Evolutionary conservation across 1,140 invertebrate genomes (phyloP).

Genomic region (Venturia canescens): DNA sequence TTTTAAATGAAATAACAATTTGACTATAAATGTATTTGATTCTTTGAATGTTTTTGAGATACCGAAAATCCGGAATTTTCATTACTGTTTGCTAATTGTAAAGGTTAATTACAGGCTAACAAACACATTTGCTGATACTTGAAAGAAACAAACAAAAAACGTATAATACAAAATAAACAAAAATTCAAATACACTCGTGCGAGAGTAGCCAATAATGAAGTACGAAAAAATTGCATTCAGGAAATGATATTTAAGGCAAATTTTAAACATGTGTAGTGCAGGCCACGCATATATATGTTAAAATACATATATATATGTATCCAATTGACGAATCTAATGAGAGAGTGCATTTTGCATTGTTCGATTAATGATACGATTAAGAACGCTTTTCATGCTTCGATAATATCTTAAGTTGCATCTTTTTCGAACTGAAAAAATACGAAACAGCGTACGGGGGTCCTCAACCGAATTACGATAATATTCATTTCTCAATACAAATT

Average conservation of each 20-base stretch:
- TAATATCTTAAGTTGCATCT: background rate
- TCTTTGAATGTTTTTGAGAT: too few species aligned
- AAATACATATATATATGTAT: constrained; percentile 40
- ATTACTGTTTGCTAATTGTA: too few species aligned
- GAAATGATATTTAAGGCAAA: constrained; percentile 31
- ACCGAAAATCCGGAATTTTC: too few species aligned
- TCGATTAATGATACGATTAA: constrained; percentile 9
- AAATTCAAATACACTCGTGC: background rate
- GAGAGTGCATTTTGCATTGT: constrained; percentile 34
- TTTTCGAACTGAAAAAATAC: background rate
- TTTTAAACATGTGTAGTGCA: constrained; percentile 39
- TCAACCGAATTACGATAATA: background rate
- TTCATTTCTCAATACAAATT: constrained; percentile 4
- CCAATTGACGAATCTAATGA: constrained; percentile 20
- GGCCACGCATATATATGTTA: constrained; percentile 40
- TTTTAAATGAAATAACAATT: too few species aligned
- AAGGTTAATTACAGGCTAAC: too few species aligned
- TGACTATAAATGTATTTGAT: too few species aligned
- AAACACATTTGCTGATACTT: background rate
- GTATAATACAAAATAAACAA: background rate
- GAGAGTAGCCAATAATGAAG: background rate
- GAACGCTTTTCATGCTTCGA: constrained; percentile 13
- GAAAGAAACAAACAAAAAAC: background rate
- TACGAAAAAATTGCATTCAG: constrained; percentile 34
- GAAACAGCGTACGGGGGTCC: background rate